A percentile compares a stretch with the other conserved stretches of the same genome.
Evolutionary conservation across 2,888 invertebrate species (phyloP).

Genomic region (Drosophila borealis): DNA sequence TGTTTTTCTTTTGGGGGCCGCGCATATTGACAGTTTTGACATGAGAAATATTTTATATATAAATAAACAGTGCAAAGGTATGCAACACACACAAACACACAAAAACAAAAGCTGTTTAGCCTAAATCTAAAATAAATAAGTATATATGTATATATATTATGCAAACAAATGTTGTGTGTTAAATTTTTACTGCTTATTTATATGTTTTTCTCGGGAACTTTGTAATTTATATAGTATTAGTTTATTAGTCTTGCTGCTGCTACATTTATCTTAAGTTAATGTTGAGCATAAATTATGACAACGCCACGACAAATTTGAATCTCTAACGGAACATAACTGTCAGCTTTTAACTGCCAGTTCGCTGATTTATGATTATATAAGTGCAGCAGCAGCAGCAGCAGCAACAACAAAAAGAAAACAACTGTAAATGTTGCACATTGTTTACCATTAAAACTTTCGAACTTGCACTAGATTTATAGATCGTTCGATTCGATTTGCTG

Average conservation of each 20-base stretch:
- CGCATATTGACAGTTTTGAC: slow-evolving; percentile 77
- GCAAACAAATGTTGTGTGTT: slow-evolving; percentile 32
- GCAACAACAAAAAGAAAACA: too few relatives aligned
- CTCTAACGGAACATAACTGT: slow-evolving; percentile 17
- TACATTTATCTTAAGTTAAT: slow-evolving; percentile 32
- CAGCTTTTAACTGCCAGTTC: slow-evolving; percentile 7
- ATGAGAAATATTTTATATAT: slow-evolving; percentile 38
- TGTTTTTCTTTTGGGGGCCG: slow-evolving; percentile 11
- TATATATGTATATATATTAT: slow-evolving; percentile 26
- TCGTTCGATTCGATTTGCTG: slow-evolving; percentile 13
- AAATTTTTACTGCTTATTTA: slow-evolving; percentile 53
- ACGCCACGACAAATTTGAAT: slow-evolving; percentile 20
- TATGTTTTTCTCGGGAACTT: slow-evolving; percentile 18
- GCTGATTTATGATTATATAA: slow-evolving; percentile 68
- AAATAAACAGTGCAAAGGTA: slow-evolving; percentile 9
- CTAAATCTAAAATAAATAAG: slow-evolving; percentile 39
- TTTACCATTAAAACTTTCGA: slow-evolving; percentile 73
- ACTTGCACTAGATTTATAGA: slow-evolving; percentile 45
- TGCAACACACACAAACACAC: slow-evolving; percentile 13
- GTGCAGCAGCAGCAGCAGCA: slow-evolving; percentile 16
- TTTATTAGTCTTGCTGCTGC: slow-evolving; percentile 5
- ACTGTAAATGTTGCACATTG: slow-evolving; percentile 33
- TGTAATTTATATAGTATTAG: slow-evolving; percentile 19
- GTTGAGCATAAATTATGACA: slow-evolving; percentile 57
- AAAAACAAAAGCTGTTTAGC: slow-evolving; percentile 5